Conservation (phyloP, 2,113 vertebrate species). For the Setophaga coronata region DNA sequence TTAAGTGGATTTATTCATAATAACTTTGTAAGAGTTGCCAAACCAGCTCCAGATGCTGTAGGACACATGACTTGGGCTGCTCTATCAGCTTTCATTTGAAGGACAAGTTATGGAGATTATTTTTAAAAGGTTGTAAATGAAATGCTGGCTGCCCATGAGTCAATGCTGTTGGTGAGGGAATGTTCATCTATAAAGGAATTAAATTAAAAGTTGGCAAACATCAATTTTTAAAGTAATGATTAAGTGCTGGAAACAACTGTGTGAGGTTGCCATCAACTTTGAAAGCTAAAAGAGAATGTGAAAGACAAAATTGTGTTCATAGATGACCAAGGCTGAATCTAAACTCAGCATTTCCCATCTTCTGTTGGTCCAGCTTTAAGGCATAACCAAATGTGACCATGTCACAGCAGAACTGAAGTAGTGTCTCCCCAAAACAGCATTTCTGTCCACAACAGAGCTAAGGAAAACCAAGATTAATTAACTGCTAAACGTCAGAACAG, state of each 20-base stretch:
- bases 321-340: not conserved
- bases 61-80: not conserved
- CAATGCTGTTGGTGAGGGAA: not conserved
- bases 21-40: not conserved
- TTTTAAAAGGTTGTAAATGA: not conserved
- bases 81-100: not conserved
- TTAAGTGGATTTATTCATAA: not conserved
- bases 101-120: not conserved
- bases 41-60: not conserved
- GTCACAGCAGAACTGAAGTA: not conserved
- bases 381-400: not conserved
- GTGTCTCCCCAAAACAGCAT: not conserved
- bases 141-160: not conserved
- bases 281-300: not conserved
- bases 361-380: not conserved
- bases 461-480: constrained; percentile 9
- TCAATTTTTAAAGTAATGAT: not conserved
- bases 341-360: not conserved
- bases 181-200: not conserved
- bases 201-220: not conserved
- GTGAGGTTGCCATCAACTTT: not conserved
- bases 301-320: not conserved
- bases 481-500: not conserved
- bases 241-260: not conserved
- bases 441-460: not conserved